phyloP scores from a whole-genome alignment of 2,888 invertebrate genomes.

The Nomada fucata region DNA sequence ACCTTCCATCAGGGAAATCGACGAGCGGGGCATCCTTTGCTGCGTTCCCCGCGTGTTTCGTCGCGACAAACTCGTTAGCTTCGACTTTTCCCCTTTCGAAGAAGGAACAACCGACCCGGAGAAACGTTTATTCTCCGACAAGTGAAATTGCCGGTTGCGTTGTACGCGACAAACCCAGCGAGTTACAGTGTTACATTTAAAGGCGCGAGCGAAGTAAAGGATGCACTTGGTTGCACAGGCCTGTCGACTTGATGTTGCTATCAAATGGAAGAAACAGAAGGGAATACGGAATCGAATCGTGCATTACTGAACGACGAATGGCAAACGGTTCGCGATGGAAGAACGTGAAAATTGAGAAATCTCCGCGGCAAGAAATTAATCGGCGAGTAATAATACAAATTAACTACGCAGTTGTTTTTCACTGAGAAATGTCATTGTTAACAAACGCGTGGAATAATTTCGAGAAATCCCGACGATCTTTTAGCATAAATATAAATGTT shows the following conservation, averaged over 20 bases:
- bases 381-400: too few species aligned
- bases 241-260: too few species aligned
- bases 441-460: not conserved
- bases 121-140: too few species aligned
- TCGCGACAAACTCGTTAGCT: constrained; percentile 8
- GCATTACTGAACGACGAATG: not conserved
- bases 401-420: too few species aligned
- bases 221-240: not conserved
- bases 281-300: not conserved
- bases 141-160: not conserved
- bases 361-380: not conserved
- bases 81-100: not conserved
- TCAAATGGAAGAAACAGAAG: too few species aligned
- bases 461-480: not conserved
- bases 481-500: not conserved
- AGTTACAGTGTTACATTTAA: not conserved
- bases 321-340: not conserved
- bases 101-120: not conserved
- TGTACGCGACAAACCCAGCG: not conserved
- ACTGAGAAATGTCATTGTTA: too few species aligned
- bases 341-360: not conserved
- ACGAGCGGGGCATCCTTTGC: constrained; percentile 7
- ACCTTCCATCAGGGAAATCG: constrained; percentile 40
- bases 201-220: not conserved
- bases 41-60: constrained; percentile 19